These are phyloP conservation scores for Drosophila kepulauana DNA, from an alignment of 1,140 invertebrate genomes.

Conservation along the genomic window DNA sequence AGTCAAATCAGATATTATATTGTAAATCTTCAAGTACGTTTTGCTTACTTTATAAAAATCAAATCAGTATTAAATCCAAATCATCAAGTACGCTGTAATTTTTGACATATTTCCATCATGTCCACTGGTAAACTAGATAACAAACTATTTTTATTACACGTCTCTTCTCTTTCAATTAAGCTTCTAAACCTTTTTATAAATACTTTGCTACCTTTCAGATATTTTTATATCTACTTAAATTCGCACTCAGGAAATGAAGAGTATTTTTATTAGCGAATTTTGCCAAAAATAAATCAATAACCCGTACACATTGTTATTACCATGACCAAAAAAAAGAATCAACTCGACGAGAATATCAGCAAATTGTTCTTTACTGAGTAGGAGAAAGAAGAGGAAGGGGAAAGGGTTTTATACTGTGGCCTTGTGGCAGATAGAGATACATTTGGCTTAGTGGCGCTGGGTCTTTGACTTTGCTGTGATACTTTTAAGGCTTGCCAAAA, in stretches of 20 bases:
- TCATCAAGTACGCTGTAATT: too few species aligned
- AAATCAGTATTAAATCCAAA: too few species aligned
- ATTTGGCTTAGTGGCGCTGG: slow-evolving; percentile 4
- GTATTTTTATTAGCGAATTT: slow-evolving; percentile 2
- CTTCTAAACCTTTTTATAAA: too few species aligned
- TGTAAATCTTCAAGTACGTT: too few species aligned
- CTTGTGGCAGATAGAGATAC: slow-evolving; percentile 31
- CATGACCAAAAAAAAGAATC: slow-evolving; percentile 12
- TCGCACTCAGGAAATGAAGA: background rate
- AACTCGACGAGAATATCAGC: slow-evolving; percentile 21
- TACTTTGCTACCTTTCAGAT: background rate
- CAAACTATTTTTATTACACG: too few species aligned
- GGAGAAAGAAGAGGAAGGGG: background rate
- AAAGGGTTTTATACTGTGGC: slow-evolving; percentile 31
- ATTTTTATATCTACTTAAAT: background rate
- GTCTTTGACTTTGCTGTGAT: slow-evolving; percentile 40
- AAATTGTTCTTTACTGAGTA: slow-evolving; percentile 1
- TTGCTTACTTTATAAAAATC: too few species aligned
- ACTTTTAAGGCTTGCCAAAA: slow-evolving; percentile 48
- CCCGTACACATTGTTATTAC: background rate
- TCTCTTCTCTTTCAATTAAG: too few species aligned
- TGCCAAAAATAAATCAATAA: slow-evolving; percentile 25
- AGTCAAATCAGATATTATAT: too few species aligned
- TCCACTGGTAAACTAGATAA: too few species aligned
- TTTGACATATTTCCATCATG: too few species aligned